These are phyloP conservation scores for Chlamydotis undulata DNA, from an alignment of 2,113 vertebrate species.

Conservation along the genomic window DNA sequence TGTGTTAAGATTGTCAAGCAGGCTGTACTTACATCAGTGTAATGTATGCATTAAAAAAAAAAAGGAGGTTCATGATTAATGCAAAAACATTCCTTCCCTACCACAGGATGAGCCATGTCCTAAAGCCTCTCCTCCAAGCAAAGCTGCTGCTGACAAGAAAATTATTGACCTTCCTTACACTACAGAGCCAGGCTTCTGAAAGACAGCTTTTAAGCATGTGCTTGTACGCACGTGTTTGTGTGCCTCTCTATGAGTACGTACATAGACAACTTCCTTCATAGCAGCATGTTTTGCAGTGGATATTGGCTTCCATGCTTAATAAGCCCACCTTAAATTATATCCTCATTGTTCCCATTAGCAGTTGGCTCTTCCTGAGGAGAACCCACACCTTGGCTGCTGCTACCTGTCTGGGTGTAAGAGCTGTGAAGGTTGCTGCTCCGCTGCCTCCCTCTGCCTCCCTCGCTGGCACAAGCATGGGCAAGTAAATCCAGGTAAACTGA, in stretches of 20 bases:
- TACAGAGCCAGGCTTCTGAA: neutral
- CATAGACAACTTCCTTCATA: neutral
- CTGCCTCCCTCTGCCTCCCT: neutral
- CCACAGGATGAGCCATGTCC: neutral
- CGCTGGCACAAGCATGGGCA: accelerated
- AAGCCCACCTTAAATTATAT: neutral
- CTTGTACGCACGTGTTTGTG: accelerated
- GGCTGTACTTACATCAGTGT: neutral
- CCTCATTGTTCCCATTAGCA: accelerated
- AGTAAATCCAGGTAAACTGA: neutral
- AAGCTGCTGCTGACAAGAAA: neutral
- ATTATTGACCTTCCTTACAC: neutral
- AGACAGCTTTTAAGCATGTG: neutral
- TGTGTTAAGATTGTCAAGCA: neutral
- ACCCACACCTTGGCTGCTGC: neutral
- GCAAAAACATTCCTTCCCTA: neutral
- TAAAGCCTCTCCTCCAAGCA: neutral
- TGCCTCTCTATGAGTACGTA: accelerated
- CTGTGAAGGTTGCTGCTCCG: neutral
- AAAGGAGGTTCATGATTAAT: neutral
- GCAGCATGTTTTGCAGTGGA: neutral
- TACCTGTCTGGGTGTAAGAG: neutral
- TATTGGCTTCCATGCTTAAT: neutral
- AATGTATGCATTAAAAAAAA: neutral
- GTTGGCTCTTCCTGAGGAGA: neutral